Conservation (phyloP, 2,113 vertebrate genomes). For the Otocyon megalotis region DNA sequence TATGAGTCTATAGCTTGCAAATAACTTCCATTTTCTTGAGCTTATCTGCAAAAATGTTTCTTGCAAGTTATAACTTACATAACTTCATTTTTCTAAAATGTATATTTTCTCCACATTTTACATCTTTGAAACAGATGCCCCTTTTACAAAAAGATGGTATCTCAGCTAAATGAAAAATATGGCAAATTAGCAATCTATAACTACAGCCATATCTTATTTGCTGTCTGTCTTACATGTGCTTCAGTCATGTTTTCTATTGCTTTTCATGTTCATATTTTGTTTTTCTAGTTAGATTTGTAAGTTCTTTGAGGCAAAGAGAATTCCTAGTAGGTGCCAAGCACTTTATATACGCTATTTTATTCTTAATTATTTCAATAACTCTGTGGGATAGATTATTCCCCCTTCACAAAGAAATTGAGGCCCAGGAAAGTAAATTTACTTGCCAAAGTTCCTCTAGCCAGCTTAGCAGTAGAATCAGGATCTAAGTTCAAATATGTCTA, state of each 20-base stretch:
- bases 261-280: neutral
- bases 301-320: neutral
- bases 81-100: neutral
- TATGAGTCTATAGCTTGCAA: neutral
- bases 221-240: neutral
- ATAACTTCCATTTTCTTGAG: neutral
- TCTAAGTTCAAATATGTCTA: neutral
- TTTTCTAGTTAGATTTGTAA: neutral
- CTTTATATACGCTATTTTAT: neutral
- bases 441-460: neutral
- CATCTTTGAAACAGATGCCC: neutral
- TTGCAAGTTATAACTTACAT: neutral
- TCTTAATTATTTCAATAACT: slow-evolving; percentile 1
- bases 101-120: neutral
- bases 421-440: neutral
- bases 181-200: neutral
- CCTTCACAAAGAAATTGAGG: slow-evolving; percentile 24
- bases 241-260: neutral
- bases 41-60: neutral
- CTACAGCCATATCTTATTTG: neutral
- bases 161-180: neutral
- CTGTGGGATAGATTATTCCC: neutral
- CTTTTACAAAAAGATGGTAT: neutral
- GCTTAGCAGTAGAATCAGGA: neutral
- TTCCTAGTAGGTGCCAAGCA: neutral